These are phyloP conservation scores for Trogon melanurus DNA, from an alignment of 2,113 vertebrate species.

Conservation along the genomic window DNA sequence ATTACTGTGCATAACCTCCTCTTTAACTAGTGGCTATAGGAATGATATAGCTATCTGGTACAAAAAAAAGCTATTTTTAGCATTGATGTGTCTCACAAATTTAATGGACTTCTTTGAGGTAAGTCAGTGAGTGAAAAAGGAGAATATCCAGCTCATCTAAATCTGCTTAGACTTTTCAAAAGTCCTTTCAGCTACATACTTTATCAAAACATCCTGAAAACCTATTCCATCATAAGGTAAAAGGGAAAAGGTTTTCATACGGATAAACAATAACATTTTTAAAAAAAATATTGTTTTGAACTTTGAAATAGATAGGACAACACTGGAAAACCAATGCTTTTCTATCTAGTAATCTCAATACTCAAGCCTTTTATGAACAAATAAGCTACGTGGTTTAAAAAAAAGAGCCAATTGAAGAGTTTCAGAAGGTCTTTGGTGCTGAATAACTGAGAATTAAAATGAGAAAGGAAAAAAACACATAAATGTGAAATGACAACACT, in stretches of 20 bases:
- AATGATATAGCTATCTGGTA: background rate
- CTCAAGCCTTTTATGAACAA: background rate
- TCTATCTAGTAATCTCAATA: background rate
- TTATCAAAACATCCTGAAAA: background rate
- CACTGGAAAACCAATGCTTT: background rate
- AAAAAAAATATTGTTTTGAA: background rate
- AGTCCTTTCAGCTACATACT: background rate
- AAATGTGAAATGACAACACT: background rate
- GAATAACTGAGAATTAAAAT: background rate
- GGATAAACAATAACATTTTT: background rate
- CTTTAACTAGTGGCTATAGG: background rate
- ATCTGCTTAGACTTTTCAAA: background rate
- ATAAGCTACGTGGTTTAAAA: background rate
- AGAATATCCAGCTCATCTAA: background rate
- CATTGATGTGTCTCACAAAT: background rate
- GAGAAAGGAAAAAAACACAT: background rate
- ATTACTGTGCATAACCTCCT: accelerated
- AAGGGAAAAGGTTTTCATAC: background rate
- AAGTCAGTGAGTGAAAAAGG: background rate
- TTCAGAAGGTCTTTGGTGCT: background rate
- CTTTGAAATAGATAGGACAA: background rate
- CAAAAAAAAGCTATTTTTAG: background rate
- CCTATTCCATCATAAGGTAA: background rate
- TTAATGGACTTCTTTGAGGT: background rate
- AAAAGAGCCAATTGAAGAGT: background rate